phyloP scores from a whole-genome alignment of 2,113 vertebrate genomes.

The Chinchilla lanigera region DNA sequence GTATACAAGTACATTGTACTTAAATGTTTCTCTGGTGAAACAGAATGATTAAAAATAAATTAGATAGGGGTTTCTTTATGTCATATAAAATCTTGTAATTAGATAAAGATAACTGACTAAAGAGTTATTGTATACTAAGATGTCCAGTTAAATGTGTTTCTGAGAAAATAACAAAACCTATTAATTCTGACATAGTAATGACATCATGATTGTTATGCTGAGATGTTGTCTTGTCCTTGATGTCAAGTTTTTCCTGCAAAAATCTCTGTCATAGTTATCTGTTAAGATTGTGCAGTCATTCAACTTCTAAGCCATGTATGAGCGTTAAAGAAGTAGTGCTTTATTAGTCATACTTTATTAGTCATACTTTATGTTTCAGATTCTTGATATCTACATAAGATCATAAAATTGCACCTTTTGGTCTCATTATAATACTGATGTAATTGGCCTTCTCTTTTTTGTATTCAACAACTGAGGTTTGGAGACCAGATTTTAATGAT shows the following conservation, averaged over 20 bases:
- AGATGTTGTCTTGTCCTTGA: background rate
- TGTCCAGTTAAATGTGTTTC: background rate
- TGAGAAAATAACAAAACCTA: background rate
- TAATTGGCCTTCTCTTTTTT: background rate
- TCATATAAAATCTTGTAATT: background rate
- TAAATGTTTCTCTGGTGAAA: background rate
- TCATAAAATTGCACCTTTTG: background rate
- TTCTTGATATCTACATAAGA: background rate
- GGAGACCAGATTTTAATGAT: background rate
- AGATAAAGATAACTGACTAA: background rate
- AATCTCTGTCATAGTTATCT: background rate
- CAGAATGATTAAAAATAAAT: background rate
- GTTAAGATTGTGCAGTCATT: background rate
- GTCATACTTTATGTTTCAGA: background rate
- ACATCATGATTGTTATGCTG: background rate
- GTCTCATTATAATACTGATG: background rate
- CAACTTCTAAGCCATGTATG: background rate
- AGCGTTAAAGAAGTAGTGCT: background rate
- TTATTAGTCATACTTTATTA: background rate
- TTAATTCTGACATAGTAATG: background rate
- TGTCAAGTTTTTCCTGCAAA: background rate
- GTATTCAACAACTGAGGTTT: background rate
- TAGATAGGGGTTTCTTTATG: background rate
- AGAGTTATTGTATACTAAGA: background rate
- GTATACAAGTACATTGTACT: background rate